Evolutionary conservation across 2,797 vertebrate genomes (phyloP).

Genomic region (Premnoplex brunnescens): DNA sequence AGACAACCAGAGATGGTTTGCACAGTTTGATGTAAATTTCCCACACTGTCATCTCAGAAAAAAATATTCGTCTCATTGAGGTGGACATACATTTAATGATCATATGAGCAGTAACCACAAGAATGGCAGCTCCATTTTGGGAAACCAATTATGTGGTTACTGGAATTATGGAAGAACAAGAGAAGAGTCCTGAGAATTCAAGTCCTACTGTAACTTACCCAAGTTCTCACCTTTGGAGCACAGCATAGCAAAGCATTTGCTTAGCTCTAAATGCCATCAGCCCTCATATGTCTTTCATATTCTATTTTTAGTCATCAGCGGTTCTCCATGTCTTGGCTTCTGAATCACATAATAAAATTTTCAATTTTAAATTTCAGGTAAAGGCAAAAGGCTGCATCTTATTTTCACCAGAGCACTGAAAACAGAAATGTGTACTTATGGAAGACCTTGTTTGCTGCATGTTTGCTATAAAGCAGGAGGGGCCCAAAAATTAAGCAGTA

Average conservation of each 20-base stretch:
- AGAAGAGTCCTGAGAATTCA: neutral
- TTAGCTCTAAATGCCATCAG: neutral
- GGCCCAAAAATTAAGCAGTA: neutral
- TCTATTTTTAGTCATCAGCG: neutral
- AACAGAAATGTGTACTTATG: neutral
- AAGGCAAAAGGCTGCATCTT: neutral
- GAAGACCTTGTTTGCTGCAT: neutral
- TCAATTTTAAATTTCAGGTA: neutral
- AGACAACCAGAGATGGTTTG: neutral
- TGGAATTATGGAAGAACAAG: neutral
- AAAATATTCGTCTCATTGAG: neutral
- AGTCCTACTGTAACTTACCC: neutral
- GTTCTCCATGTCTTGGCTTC: neutral
- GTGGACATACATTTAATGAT: neutral
- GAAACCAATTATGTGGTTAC: neutral
- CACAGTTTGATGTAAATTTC: neutral
- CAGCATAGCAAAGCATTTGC: neutral
- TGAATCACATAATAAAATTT: neutral
- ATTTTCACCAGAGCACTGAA: neutral
- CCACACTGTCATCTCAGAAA: neutral
- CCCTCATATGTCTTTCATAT: slow-evolving; percentile 17
- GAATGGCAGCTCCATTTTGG: neutral
- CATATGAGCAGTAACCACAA: neutral
- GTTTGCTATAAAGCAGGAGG: neutral
- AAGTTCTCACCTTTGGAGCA: neutral